These are phyloP conservation scores for Trichosurus vulpecula DNA, from an alignment of 2,797 vertebrate genomes.

Conservation along the genomic window DNA sequence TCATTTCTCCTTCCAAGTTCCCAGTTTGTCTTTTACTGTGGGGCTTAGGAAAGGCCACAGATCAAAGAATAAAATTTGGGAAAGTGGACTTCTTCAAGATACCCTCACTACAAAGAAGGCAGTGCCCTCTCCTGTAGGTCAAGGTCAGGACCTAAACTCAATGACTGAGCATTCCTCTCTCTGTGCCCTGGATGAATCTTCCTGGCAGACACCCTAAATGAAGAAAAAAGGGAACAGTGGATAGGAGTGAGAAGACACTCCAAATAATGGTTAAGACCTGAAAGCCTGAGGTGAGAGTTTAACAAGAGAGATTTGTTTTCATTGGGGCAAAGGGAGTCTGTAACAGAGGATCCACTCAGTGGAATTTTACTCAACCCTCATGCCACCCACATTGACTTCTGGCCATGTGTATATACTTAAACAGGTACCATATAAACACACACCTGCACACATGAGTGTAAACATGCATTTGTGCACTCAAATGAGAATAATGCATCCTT, in stretches of 20 bases:
- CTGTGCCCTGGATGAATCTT: background rate
- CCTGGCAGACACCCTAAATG: background rate
- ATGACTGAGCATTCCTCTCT: background rate
- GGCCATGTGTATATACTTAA: background rate
- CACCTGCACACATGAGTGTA: background rate
- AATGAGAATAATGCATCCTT: background rate
- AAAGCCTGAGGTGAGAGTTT: background rate
- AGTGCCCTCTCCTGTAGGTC: background rate
- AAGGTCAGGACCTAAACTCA: background rate
- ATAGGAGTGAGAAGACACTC: background rate
- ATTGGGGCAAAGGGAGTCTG: background rate
- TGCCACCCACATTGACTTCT: background rate
- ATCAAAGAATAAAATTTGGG: background rate
- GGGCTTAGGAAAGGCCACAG: background rate
- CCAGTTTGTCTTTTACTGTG: background rate
- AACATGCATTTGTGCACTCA: background rate
- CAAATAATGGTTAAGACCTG: background rate
- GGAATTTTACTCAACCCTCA: background rate
- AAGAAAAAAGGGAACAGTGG: background rate
- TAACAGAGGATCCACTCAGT: background rate
- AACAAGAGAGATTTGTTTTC: background rate
- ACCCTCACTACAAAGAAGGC: background rate
- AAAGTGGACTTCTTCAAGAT: background rate
- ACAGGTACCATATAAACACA: background rate
- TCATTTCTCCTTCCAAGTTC: background rate